These are phyloP conservation scores for Pseudochirops corinnae DNA, from an alignment of 2,797 vertebrate species.

Conservation along the genomic window DNA sequence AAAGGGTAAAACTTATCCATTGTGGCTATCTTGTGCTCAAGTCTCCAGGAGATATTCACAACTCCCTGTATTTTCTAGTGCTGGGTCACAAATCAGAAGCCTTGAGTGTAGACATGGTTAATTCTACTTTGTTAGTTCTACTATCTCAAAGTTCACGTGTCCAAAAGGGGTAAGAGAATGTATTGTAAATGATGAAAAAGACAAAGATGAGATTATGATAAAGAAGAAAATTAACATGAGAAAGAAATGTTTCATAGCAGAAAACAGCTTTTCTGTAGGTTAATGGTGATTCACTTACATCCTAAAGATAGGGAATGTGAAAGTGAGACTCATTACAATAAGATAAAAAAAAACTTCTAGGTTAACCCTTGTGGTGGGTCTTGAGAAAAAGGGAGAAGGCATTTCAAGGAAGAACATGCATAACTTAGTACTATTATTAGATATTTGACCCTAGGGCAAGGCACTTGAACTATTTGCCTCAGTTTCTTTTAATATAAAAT, in stretches of 20 bases:
- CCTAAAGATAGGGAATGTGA: neutral
- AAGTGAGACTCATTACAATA: neutral
- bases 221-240: neutral
- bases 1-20: slow-evolving; percentile 39
- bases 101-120: slow-evolving; percentile 69
- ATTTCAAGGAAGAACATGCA: neutral
- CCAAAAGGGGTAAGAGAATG: neutral
- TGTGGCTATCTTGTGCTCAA: slow-evolving; percentile 25
- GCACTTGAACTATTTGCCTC: neutral
- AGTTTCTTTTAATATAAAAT: neutral
- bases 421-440: neutral
- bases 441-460: neutral
- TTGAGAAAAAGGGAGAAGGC: neutral
- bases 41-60: neutral
- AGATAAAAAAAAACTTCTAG: neutral
- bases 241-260: neutral
- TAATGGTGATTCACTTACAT: neutral
- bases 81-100: slow-evolving; percentile 43
- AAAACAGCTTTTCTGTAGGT: neutral
- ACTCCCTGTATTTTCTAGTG: slow-evolving; percentile 47
- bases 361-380: neutral
- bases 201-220: neutral
- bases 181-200: neutral
- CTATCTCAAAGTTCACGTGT: neutral
- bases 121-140: neutral